phyloP scores from a whole-genome alignment of 92 coral and sea anemone genomes.

The Metridium senile region DNA sequence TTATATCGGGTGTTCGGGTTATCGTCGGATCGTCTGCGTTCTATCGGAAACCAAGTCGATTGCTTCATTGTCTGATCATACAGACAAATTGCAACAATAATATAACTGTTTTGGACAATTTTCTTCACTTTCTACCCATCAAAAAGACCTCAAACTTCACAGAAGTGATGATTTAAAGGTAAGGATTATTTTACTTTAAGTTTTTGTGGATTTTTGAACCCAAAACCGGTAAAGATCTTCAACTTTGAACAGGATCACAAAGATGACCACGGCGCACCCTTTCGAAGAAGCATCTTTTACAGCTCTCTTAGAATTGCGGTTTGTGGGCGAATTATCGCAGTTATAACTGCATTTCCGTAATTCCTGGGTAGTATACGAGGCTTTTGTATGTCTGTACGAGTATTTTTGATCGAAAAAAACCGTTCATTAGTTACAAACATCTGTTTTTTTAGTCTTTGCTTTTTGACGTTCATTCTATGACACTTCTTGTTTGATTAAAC shows the following conservation, averaged over 20 bases:
- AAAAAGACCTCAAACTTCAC: background rate
- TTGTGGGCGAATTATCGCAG: background rate
- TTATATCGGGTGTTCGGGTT: background rate
- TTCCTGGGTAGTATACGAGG: background rate
- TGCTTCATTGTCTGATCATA: conserved; percentile 30
- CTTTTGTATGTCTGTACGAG: background rate
- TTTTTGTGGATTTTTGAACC: background rate
- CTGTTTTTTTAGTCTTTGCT: background rate
- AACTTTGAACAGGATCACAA: conserved; percentile 13
- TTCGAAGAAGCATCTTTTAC: background rate
- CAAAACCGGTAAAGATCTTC: background rate
- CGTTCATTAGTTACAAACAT: background rate
- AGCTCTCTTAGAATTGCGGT: background rate
- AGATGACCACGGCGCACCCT: conserved; percentile 23
- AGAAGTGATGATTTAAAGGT: conserved; percentile 2
- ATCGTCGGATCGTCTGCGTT: conserved; percentile 5
- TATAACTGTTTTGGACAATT: background rate
- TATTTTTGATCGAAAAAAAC: background rate
- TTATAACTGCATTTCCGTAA: background rate
- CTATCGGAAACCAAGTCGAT: conserved; percentile 6
- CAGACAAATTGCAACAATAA: conserved; percentile 1
- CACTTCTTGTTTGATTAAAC: too few species aligned
- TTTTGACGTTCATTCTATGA: background rate
- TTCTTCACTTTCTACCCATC: background rate
- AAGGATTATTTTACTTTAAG: background rate